Percentiles rank a stretch among this genome's conserved stretches.
Evolutionary conservation across 2,113 vertebrate genomes (phyloP).

Genomic region (Dendrocopos noguchii): DNA sequence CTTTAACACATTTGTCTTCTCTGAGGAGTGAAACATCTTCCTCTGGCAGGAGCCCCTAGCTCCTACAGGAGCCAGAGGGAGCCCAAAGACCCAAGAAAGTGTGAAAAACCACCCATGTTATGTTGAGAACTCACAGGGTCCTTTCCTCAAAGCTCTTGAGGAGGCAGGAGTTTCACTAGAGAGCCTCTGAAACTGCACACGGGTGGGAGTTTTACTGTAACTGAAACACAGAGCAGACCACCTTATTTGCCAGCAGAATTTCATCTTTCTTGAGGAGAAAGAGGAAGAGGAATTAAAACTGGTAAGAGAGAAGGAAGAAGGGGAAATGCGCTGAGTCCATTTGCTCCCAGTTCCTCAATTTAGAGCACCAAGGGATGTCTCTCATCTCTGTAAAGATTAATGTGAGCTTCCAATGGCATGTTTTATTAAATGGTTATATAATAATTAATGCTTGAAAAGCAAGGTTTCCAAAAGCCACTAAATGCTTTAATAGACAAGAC

Average conservation of each 20-base stretch:
- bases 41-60: background rate
- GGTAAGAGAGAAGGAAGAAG: background rate
- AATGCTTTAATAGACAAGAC: slow-evolving; percentile 22
- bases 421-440: slow-evolving; percentile 50
- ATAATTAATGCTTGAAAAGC: slow-evolving; percentile 38
- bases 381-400: slow-evolving; percentile 39
- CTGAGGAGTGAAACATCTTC: background rate
- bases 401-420: slow-evolving; percentile 1
- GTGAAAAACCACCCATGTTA: background rate
- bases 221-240: background rate
- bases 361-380: slow-evolving; percentile 2
- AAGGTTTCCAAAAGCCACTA: slow-evolving; percentile 40
- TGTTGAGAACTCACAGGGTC: background rate
- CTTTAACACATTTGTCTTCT: background rate
- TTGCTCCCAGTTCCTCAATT: background rate
- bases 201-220: background rate
- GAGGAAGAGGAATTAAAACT: background rate
- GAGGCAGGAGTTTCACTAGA: slow-evolving; percentile 3
- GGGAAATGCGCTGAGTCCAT: background rate
- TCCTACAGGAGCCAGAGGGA: background rate
- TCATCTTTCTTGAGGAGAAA: slow-evolving; percentile 19
- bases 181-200: background rate
- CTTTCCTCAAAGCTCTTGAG: background rate
- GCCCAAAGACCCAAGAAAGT: background rate
- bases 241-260: slow-evolving; percentile 21